Evolutionary conservation across 2,888 invertebrate species (phyloP).

Genomic region (Aethes cnicana): DNA sequence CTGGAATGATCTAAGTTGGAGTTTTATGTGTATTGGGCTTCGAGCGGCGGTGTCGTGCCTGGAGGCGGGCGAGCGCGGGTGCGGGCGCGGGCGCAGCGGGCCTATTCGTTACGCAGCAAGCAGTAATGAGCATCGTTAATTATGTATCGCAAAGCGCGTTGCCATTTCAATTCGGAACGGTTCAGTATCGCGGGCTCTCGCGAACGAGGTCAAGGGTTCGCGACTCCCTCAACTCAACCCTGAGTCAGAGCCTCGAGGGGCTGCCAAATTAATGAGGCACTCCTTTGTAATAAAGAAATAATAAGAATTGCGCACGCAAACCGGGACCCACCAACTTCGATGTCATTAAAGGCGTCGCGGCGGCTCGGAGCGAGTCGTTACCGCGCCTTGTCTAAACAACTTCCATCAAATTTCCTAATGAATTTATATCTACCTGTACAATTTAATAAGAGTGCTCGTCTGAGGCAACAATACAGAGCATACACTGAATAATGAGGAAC

Average conservation of each 20-base stretch:
- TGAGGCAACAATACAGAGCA: constrained; percentile 22
- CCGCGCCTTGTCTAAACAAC: constrained; percentile 74
- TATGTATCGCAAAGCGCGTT: constrained; percentile 79
- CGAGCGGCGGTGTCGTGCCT: constrained; percentile 36
- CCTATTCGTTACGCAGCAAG: constrained; percentile 68
- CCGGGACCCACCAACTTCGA: constrained; percentile 68
- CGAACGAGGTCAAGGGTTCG: constrained; percentile 80
- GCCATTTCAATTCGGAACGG: constrained; percentile 68
- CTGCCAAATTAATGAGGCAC: constrained; percentile 83
- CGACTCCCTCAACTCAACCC: constrained; percentile 76
- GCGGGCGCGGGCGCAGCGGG: constrained; percentile 39
- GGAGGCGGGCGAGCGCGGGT: constrained; percentile 31
- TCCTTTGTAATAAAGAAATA: constrained; percentile 84
- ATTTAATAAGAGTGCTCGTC: constrained; percentile 29
- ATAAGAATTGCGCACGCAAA: constrained; percentile 82
- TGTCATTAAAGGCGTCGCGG: constrained; percentile 77
- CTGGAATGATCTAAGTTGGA: constrained; percentile 74
- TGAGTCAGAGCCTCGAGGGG: constrained; percentile 59
- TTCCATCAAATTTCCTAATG: constrained; percentile 62
- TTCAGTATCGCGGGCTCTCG: constrained; percentile 71
- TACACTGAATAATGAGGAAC: constrained; percentile 20
- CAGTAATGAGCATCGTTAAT: constrained; percentile 80
- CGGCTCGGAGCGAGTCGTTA: constrained; percentile 73
- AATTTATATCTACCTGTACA: constrained; percentile 39
- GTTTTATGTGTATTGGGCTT: constrained; percentile 61